phyloP scores from a whole-genome alignment of 2,888 invertebrate genomes.

The Heliconius charithonia region DNA sequence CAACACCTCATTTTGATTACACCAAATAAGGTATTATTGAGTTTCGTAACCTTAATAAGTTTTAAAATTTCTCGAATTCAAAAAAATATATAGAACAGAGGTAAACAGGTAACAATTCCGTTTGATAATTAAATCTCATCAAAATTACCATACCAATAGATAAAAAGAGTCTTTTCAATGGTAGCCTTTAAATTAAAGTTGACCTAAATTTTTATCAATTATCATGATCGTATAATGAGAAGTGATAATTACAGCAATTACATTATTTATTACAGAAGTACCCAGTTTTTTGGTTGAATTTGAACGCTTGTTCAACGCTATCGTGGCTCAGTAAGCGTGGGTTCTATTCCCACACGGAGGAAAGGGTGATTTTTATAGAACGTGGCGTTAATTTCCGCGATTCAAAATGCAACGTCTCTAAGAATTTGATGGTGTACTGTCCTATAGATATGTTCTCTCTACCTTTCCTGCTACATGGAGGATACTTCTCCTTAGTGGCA shows the following conservation, averaged over 20 bases:
- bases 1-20: too few species aligned
- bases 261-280: background rate
- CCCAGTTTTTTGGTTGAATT: background rate
- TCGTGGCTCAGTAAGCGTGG: background rate
- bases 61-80: background rate
- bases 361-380: too few species aligned
- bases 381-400: too few species aligned
- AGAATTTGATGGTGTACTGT: too few species aligned
- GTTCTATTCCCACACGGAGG: too few species aligned
- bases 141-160: background rate
- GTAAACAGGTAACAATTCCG: background rate
- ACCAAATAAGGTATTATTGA: too few species aligned
- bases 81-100: background rate
- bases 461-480: too few species aligned
- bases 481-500: too few species aligned
- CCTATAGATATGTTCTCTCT: too few species aligned
- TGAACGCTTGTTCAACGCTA: background rate
- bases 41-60: too few species aligned
- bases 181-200: conserved; percentile 20
- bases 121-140: background rate
- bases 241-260: conserved; percentile 19
- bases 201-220: conserved; percentile 31
- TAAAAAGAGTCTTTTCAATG: conserved; percentile 9
- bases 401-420: too few species aligned
- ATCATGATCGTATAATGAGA: conserved; percentile 26